These are phyloP conservation scores for Drosophila diplacantha DNA, from an alignment of 2,888 invertebrate species.

Conservation along the genomic window DNA sequence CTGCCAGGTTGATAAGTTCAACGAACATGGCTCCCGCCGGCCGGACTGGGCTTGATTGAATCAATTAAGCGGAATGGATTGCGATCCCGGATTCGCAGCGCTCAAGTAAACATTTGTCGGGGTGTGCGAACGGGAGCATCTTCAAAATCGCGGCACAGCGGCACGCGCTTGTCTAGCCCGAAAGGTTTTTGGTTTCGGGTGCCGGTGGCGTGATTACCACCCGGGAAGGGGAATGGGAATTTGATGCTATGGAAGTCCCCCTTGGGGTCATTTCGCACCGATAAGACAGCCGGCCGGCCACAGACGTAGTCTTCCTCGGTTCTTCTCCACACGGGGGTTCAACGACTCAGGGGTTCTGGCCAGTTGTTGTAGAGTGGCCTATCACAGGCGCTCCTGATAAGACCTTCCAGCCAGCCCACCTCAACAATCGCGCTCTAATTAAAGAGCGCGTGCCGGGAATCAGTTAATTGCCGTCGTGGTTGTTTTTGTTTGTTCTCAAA, in stretches of 20 bases:
- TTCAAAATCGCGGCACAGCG: slow-evolving; percentile 1
- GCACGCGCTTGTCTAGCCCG: slow-evolving; percentile 20
- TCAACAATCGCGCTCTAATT: slow-evolving; percentile 28
- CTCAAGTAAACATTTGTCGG: slow-evolving; percentile 14
- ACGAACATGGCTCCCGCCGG: slow-evolving; percentile 28
- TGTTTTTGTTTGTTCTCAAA: slow-evolving; percentile 26
- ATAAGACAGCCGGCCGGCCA: slow-evolving; percentile 5
- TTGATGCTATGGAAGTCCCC: neutral
- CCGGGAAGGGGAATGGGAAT: slow-evolving; percentile 1
- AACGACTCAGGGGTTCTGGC: slow-evolving; percentile 11
- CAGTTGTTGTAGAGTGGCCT: slow-evolving; percentile 1
- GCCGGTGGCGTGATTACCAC: slow-evolving; percentile 10
- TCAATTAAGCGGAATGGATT: slow-evolving; percentile 60
- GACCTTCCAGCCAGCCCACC: slow-evolving; percentile 22
- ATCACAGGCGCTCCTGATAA: slow-evolving; percentile 21
- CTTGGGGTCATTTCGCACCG: slow-evolving; percentile 1
- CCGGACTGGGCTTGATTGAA: slow-evolving; percentile 50
- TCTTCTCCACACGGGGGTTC: slow-evolving; percentile 12
- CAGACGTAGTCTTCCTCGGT: slow-evolving; percentile 8
- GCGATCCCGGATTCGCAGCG: slow-evolving; percentile 62
- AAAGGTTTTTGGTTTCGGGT: slow-evolving; percentile 3
- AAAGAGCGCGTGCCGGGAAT: slow-evolving; percentile 28
- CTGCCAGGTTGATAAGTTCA: slow-evolving; percentile 58
- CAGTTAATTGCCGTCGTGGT: slow-evolving; percentile 8
- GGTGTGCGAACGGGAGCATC: slow-evolving; percentile 11